These are phyloP conservation scores for Melanotaenia trifasciata DNA, from an alignment of 2,797 vertebrate genomes.

Conservation along the genomic window DNA sequence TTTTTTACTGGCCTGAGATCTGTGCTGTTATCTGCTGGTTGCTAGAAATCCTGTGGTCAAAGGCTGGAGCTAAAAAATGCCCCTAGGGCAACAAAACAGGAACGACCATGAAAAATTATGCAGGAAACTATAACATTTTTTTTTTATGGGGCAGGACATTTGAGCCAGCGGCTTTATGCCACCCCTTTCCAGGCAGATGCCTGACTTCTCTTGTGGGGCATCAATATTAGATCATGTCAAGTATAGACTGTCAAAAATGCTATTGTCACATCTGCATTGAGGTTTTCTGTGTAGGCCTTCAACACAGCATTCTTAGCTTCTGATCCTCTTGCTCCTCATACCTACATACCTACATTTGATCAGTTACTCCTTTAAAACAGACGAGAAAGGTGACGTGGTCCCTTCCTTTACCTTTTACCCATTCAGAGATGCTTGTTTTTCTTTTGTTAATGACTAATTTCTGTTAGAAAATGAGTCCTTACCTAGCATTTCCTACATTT, in stretches of 20 bases:
- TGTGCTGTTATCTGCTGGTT: too few species aligned
- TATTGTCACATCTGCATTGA: constrained; percentile 2
- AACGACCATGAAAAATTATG: not conserved
- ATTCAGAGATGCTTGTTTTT: not conserved
- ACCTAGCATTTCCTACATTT: too few species aligned
- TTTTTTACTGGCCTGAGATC: too few species aligned
- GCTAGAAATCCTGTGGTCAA: not conserved
- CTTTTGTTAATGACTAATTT: not conserved
- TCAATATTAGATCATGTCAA: constrained; percentile 15
- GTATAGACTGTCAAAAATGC: constrained; percentile 1
- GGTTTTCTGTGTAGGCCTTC: not conserved
- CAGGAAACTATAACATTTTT: not conserved
- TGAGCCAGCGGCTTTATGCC: constrained; percentile 9
- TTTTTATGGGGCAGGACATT: not conserved
- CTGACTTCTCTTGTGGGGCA: constrained; percentile 15
- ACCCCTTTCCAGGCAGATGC: constrained; percentile 18
- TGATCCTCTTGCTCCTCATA: not conserved
- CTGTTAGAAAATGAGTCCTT: too few species aligned
- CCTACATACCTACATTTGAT: not conserved
- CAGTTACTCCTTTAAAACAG: not conserved
- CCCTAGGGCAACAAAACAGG: not conserved
- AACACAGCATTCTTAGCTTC: not conserved
- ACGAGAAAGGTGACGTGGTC: too few species aligned
- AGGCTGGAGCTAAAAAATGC: not conserved
- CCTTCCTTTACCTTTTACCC: too few species aligned